Evolutionary conservation across 2,113 vertebrate species (phyloP).

Genomic region (Pithys albifrons): DNA sequence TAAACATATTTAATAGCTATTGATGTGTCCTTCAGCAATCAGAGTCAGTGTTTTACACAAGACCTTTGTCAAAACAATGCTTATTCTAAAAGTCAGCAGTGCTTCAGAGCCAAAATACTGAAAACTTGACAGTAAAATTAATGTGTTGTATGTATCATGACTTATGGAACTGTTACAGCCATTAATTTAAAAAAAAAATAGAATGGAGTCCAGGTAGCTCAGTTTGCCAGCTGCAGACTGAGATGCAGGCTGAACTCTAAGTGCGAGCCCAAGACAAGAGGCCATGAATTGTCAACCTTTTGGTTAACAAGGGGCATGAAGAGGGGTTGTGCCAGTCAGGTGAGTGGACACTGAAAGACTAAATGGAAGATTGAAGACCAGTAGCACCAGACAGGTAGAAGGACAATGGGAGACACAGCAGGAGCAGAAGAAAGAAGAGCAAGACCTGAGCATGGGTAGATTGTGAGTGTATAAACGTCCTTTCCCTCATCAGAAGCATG

Average conservation of each 20-base stretch:
- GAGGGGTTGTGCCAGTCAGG: too few relatives aligned
- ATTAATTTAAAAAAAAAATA: neutral
- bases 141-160: neutral
- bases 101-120: neutral
- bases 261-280: neutral
- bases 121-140: neutral
- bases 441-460: fast-evolving
- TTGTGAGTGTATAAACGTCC: fast-evolving
- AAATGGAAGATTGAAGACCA: fast-evolving
- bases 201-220: neutral
- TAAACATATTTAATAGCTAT: neutral
- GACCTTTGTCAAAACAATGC: neutral
- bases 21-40: neutral
- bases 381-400: too few relatives aligned
- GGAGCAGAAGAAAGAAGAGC: neutral
- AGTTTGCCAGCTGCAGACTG: too few relatives aligned
- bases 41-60: neutral
- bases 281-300: neutral
- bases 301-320: neutral
- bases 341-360: neutral
- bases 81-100: neutral
- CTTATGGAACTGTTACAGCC: neutral
- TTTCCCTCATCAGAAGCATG: fast-evolving
- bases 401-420: fast-evolving
- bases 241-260: neutral